Evolutionary conservation across 2,888 invertebrate species (phyloP), one percentile per base, ranked within the genome.

Genomic region (Strigamia transsilvanica): DNA sequence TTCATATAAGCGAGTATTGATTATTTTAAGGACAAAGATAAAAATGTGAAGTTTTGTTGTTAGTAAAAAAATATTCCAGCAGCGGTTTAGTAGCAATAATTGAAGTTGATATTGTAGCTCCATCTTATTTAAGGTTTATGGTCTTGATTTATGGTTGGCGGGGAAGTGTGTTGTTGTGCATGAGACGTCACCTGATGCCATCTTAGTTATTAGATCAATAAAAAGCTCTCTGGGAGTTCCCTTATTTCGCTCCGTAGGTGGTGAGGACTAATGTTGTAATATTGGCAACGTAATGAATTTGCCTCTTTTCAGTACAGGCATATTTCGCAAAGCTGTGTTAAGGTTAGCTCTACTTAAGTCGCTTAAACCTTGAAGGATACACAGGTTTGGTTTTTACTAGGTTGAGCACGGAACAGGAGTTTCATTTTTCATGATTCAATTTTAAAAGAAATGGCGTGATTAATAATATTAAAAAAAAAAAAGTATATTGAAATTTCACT

Each of bases 141-240:
- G 32, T 13, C 73, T 73, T 73, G 73, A 73, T 73, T 73, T 73
- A 73, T 73, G 32, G 73, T 73, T 73, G 61, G 21, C 12, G 51
- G 73, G 73, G 73, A 32, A 73, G 73, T 73, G 32, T 73, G 73
- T 73, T 73, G 73, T 73, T 73, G 73, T 73, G 73, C 73, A 73
- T 73, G 73, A 73, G 73, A 73, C 73, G 73, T 73, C 73, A 73
- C 73, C 73, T 73, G 73, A 73, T 73, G 73, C 32, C 73, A 73
- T 73, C 73, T 73, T 73, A 73, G 73, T 73, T 73, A 73, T 73
- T 61, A 73, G 73, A 73, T 73, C 73, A 73, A 73, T 73, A 73
- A 73, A 73, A 32, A 32, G 32, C 73, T 73, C 73, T 27, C 73
- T 73, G 12, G 73, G 73, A 73, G 73, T 73, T 73, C 73, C 73